Evolutionary conservation across 92 coral and sea anemone species (phyloP).

Genomic region (Parazoanthus atlanticus): DNA sequence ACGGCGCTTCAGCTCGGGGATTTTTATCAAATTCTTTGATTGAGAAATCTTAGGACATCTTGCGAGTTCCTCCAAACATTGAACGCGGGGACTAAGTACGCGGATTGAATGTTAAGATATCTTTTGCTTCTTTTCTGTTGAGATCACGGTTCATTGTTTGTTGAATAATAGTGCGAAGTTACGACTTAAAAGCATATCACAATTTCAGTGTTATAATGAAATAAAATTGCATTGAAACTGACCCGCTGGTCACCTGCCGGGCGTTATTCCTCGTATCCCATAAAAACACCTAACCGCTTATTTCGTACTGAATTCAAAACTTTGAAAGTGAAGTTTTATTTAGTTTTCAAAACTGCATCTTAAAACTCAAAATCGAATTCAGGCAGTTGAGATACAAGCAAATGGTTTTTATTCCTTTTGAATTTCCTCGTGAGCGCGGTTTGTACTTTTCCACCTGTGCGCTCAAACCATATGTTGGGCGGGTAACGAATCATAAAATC

Average conservation of each 20-base stretch:
- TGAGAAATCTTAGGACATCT: background rate
- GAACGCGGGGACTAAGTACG: slow-evolving; percentile 18
- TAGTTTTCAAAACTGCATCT: background rate
- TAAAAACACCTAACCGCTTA: background rate
- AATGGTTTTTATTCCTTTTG: background rate
- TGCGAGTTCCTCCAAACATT: background rate
- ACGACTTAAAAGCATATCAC: slow-evolving; percentile 60
- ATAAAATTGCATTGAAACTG: slow-evolving; percentile 50
- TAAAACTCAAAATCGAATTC: background rate
- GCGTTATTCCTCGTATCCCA: background rate
- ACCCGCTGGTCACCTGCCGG: slow-evolving; percentile 40
- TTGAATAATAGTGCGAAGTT: slow-evolving; percentile 56
- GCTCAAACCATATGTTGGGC: slow-evolving; percentile 70
- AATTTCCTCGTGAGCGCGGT: slow-evolving; percentile 43
- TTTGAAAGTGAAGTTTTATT: background rate
- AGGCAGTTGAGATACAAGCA: background rate
- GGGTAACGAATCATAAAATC: slow-evolving; percentile 26
- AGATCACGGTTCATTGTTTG: slow-evolving; percentile 61
- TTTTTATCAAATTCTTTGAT: background rate
- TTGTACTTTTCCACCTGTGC: slow-evolving; percentile 75
- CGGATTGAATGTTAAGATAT: slow-evolving; percentile 36
- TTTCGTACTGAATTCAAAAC: slow-evolving; percentile 11
- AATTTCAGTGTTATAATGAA: slow-evolving; percentile 47
- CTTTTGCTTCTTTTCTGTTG: slow-evolving; percentile 62
- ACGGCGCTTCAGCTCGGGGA: slow-evolving; percentile 41